phyloP scores from a whole-genome alignment of 2,113 vertebrate species.

The zebrafish (Danio rerio) region GRCz12tu NC_133187.1:38181501-38182000 shows the following conservation, averaged over 20 bases:
- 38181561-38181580: slow-evolving; percentile 19
- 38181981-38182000: too few relatives aligned
- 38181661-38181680: neutral
- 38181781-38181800: neutral
- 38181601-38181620: slow-evolving; percentile 45
- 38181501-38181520: slow-evolving; percentile 47
- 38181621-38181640: slow-evolving; percentile 53
- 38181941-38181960: too few relatives aligned
- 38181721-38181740: neutral
- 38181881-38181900: too few relatives aligned
- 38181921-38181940: too few relatives aligned
- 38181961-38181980: too few relatives aligned
- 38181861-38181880: too few relatives aligned
- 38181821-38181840: too few relatives aligned
- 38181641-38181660: slow-evolving; percentile 53
- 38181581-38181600: slow-evolving; percentile 29
- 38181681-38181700: neutral
- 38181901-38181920: too few relatives aligned
- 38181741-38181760: neutral
- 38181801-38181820: neutral
- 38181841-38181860: too few relatives aligned
- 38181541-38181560: slow-evolving; percentile 40
- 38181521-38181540: slow-evolving; percentile 41
- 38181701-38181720: slow-evolving; percentile 5
- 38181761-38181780: neutral